These are phyloP conservation scores for Lydus trimaculatus DNA, from an alignment of 2,888 invertebrate genomes.

Conservation along the genomic window DNA sequence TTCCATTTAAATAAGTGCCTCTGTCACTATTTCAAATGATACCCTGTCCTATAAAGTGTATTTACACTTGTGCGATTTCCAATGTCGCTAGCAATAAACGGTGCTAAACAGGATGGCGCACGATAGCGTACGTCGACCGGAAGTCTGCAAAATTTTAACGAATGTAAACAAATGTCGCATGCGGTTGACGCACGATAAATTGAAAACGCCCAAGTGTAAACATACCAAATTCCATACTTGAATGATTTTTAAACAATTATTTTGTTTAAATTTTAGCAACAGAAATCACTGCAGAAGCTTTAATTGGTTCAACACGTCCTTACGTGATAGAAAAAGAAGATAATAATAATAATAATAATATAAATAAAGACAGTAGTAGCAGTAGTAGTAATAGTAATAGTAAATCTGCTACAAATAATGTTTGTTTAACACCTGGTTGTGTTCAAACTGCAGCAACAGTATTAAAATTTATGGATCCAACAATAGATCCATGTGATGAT, in stretches of 20 bases:
- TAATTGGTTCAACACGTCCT: constrained; percentile 41
- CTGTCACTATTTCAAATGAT: too few relatives aligned
- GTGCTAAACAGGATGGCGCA: too few relatives aligned
- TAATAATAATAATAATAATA: constrained; percentile 44
- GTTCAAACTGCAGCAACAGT: constrained; percentile 80
- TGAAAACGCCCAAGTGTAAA: too few relatives aligned
- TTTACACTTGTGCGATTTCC: too few relatives aligned
- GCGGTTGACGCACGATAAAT: too few relatives aligned
- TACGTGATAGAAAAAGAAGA: constrained; percentile 37
- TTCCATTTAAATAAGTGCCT: too few relatives aligned
- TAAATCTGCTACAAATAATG: constrained; percentile 37
- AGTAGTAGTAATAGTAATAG: not conserved
- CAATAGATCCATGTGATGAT: constrained; percentile 81
- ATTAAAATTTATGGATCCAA: constrained; percentile 73
- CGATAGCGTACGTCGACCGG: too few relatives aligned
- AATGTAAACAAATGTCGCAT: too few relatives aligned
- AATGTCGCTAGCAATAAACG: too few relatives aligned
- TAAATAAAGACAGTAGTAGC: too few relatives aligned
- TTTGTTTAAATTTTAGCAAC: constrained; percentile 39
- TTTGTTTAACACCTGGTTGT: constrained; percentile 81
- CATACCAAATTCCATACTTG: not conserved
- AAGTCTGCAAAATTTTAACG: too few relatives aligned
- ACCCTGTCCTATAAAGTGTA: too few relatives aligned
- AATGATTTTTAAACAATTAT: not conserved
- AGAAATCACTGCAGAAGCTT: constrained; percentile 49